These are phyloP conservation scores for Micronisus gabar DNA, from an alignment of 2,113 vertebrate genomes.

Conservation along the genomic window DNA sequence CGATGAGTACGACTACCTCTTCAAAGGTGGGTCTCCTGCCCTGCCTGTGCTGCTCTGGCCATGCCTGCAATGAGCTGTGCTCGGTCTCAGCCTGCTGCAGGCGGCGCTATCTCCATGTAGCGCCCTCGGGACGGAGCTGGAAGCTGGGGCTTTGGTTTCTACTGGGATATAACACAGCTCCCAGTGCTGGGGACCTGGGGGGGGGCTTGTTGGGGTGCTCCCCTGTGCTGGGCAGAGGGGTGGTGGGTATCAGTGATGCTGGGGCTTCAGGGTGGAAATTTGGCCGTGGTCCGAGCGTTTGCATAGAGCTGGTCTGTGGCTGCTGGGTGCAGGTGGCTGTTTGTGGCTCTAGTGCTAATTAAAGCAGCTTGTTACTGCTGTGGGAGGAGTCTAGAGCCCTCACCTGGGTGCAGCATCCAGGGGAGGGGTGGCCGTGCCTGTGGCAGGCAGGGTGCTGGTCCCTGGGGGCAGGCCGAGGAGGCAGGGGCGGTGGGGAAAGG, in stretches of 20 bases:
- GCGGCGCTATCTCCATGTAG: fast-evolving
- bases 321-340: background rate
- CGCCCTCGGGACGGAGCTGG: background rate
- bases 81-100: background rate
- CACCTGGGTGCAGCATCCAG: fast-evolving
- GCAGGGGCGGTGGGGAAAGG: fast-evolving
- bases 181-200: fast-evolving
- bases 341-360: background rate
- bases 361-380: background rate
- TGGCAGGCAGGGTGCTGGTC: background rate
- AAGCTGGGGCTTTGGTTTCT: background rate
- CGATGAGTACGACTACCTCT: constrained; percentile 87
- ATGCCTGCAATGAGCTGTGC: background rate
- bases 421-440: fast-evolving
- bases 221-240: background rate
- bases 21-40: constrained; percentile 76
- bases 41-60: background rate
- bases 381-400: background rate
- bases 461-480: background rate
- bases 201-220: background rate
- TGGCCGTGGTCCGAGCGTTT: fast-evolving
- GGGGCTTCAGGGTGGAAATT: background rate
- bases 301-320: background rate
- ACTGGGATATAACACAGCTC: background rate
- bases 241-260: background rate